Conservation (phyloP, 2,888 invertebrate species). For the Ditylenchus weischeri region DNA sequence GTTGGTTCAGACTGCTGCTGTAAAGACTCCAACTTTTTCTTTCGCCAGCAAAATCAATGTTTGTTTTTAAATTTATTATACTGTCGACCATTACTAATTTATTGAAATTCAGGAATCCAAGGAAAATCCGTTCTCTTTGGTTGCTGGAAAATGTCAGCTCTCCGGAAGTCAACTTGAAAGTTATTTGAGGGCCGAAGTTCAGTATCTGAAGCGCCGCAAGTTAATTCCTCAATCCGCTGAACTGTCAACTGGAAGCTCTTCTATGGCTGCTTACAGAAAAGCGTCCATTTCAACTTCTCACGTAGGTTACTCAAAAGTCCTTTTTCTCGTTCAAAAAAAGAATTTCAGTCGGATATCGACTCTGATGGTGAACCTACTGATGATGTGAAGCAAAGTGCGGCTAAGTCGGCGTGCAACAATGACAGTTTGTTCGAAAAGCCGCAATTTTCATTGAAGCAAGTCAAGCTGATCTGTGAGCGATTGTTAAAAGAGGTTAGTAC, state of each 20-base stretch:
- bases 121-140: conserved; percentile 34
- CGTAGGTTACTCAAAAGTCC: conserved; percentile 9
- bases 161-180: conserved; percentile 49
- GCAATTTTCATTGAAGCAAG: conserved; percentile 60
- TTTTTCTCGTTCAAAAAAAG: conserved; percentile 13
- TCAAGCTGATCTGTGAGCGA: conserved; percentile 92
- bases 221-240: conserved; percentile 33
- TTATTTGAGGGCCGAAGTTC: conserved; percentile 50
- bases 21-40: too few relatives aligned
- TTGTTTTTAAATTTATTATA: too few relatives aligned
- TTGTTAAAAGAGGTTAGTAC: conserved; percentile 75
- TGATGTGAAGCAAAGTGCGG: conserved; percentile 6
- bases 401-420: neutral
- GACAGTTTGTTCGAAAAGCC: conserved; percentile 39
- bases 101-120: too few relatives aligned
- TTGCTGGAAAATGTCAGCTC: conserved; percentile 38
- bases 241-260: neutral
- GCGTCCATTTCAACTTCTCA: conserved; percentile 32
- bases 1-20: conserved; percentile 39
- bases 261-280: conserved; percentile 20
- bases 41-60: too few relatives aligned
- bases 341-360: conserved; percentile 50
- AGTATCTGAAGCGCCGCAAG: conserved; percentile 44
- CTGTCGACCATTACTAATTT: too few relatives aligned
- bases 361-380: conserved; percentile 45